phyloP scores from a whole-genome alignment of 2,797 vertebrate species.

The Hemibagrus guttatus region DNA sequence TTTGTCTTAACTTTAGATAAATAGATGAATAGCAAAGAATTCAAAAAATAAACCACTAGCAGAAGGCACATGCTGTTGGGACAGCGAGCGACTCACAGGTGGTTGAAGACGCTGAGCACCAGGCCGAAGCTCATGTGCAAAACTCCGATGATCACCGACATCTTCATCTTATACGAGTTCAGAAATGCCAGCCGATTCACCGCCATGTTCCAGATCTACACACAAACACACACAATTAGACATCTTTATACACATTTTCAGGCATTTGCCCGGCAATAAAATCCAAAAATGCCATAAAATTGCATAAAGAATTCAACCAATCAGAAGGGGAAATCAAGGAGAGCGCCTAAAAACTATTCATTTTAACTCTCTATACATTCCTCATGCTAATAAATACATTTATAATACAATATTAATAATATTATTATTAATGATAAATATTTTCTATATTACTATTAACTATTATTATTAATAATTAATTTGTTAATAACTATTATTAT shows the following conservation, averaged over 20 bases:
- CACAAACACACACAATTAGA: slow-evolving; percentile 25
- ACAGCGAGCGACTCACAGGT: slow-evolving; percentile 82
- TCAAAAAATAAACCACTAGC: not conserved
- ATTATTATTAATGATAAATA: not conserved
- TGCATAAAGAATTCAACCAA: not conserved
- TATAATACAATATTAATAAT: not conserved
- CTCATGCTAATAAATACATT: not conserved
- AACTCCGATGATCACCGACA: slow-evolving; percentile 94
- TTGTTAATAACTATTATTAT: no score
- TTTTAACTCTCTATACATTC: not conserved
- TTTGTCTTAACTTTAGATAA: not conserved
- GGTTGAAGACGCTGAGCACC: slow-evolving; percentile 89
- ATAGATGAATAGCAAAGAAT: not conserved
- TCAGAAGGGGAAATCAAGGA: not conserved
- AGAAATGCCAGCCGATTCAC: slow-evolving; percentile 93
- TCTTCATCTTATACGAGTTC: slow-evolving; percentile 99
- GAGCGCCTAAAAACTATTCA: not conserved
- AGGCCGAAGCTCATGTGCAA: slow-evolving; percentile 95
- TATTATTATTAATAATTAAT: no score
- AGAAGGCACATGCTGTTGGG: not conserved
- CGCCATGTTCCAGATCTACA: slow-evolving; percentile 96
- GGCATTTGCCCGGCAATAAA: not conserved
- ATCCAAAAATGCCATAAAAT: not conserved
- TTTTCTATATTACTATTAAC: no score
- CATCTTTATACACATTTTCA: not conserved